These are phyloP conservation scores for Halcyon chelicuti DNA, from an alignment of 2,797 vertebrate genomes.

Conservation along the genomic window DNA sequence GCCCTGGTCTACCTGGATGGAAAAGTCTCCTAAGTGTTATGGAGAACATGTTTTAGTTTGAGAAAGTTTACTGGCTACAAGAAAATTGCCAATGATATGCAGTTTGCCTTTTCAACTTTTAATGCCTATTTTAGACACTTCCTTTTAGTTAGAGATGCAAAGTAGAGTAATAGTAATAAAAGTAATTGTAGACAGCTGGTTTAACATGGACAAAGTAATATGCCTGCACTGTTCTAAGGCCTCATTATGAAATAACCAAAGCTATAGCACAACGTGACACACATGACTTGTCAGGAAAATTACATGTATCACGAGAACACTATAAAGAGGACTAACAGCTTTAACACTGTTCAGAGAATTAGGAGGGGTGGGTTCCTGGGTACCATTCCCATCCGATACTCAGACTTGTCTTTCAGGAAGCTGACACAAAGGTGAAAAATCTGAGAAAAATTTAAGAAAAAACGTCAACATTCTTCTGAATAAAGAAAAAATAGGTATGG, in stretches of 20 bases:
- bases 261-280: background rate
- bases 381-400: background rate
- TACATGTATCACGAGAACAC: background rate
- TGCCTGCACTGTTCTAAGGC: background rate
- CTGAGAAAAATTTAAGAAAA: background rate
- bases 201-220: background rate
- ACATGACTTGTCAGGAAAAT: background rate
- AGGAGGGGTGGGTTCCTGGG: background rate
- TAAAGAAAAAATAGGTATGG: background rate
- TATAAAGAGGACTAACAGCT: background rate
- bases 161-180: background rate
- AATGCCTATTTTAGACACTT: background rate
- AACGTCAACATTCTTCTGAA: background rate
- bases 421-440: background rate
- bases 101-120: background rate
- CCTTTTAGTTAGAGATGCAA: background rate
- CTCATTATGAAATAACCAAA: background rate
- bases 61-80: background rate
- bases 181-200: background rate
- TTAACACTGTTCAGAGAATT: background rate
- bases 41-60: background rate
- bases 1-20: background rate
- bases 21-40: background rate
- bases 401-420: background rate
- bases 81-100: background rate